Evolutionary conservation across 2,888 invertebrate species (phyloP), one percentile per base, ranked within the genome.

Genomic region (Diarsia brunnea): DNA sequence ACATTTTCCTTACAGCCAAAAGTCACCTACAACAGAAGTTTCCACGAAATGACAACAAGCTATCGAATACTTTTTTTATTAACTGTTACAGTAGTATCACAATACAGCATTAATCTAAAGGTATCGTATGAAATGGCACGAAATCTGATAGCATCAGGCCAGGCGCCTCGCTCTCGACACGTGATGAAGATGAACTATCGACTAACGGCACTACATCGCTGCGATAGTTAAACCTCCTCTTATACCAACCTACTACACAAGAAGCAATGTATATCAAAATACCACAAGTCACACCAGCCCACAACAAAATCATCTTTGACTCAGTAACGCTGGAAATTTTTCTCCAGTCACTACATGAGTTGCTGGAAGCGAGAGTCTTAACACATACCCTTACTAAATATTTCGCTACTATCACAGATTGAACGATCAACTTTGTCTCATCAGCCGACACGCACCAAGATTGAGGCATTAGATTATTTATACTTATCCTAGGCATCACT

Each of bases 81-180:
- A 53, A 63, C 38, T 51, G 4, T 78, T 65, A 76, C 64, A 73
- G 65, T 70, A 67, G 60, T 83, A 84, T 78, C 80, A 88, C 82
- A 81, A 86, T 82, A 78, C 68, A 75, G 72, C 76, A 67, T 82
- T 80, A 86, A 73, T 86, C 74, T 79, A 79, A 91, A 82, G 74
- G 89, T 82, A 92, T 87, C 19, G 89, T 86, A 79, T 91, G 91
- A 69, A 91, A 84, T 75, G 91, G 90, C 51, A 90, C 88, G 73
- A 92, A 93, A 87, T 94, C 94, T 70, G 92, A 89, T 85, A 93
- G 84, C 90, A 93, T 91, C 69, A 89, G 77, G 55, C 81, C 90
- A 14, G 95, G 94, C 0, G 95, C 92, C 21, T 94, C 94, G 61
- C 90, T 93, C 76, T 94, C 94, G 70, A 87, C 90, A 38, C 85